Percentiles rank a stretch among this genome's conserved stretches.
phyloP scores from a whole-genome alignment of 2,888 invertebrate genomes.

The Notocelia uddmanniana region DNA sequence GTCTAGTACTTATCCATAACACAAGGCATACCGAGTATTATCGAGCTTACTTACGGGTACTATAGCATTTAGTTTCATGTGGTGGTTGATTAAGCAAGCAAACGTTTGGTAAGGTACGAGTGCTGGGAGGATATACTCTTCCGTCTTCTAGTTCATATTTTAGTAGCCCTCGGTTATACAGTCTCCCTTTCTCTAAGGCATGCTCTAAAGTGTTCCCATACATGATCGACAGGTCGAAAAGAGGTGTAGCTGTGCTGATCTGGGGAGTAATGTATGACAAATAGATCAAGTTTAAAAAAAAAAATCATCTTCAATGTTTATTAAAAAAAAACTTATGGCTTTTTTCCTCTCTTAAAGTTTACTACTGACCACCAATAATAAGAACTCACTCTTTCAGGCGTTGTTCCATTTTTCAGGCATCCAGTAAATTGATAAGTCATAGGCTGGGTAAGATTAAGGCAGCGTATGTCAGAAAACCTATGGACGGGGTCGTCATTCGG shows the following conservation, averaged over 20 bases:
- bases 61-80: slow-evolving; percentile 24
- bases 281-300: neutral
- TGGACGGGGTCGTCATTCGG: slow-evolving; percentile 22
- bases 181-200: slow-evolving; percentile 1
- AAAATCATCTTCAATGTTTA: neutral
- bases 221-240: slow-evolving; percentile 15
- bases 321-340: no score
- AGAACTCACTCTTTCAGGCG: slow-evolving; percentile 19
- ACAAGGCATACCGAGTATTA: neutral
- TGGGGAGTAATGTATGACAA: neutral
- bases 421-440: slow-evolving; percentile 22
- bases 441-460: slow-evolving; percentile 27
- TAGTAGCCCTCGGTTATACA: slow-evolving; percentile 6
- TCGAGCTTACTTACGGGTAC: slow-evolving; percentile 9
- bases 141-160: slow-evolving; percentile 10
- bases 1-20: no score
- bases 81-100: slow-evolving; percentile 22
- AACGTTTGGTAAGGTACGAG: neutral
- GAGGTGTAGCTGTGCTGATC: slow-evolving; percentile 20
- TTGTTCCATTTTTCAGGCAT: slow-evolving; percentile 8
- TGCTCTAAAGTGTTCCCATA: slow-evolving; percentile 12
- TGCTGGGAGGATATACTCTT: slow-evolving; percentile 8
- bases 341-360: no score
- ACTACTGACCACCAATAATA: neutral
- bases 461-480: slow-evolving; percentile 14